These are phyloP conservation scores for Hypothenemus hampei DNA, from an alignment of 1,140 invertebrate genomes.

Conservation along the genomic window DNA sequence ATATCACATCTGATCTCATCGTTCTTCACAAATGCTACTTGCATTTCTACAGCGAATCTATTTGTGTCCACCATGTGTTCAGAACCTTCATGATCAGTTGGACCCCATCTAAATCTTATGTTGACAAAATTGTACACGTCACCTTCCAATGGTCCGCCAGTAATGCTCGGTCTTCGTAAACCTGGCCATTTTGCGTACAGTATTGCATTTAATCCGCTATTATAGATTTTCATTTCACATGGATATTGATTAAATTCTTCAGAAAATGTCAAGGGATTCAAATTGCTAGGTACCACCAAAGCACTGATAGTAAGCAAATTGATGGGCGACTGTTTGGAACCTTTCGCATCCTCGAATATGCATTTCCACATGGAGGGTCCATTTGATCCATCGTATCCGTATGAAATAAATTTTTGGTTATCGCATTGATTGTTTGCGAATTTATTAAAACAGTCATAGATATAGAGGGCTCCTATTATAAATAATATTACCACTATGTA, in stretches of 20 bases:
- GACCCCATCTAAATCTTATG: constrained; percentile 54
- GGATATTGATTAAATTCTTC: constrained; percentile 32
- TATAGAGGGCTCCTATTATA: constrained; percentile 16
- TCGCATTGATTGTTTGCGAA: neutral
- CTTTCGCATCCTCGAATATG: constrained; percentile 22
- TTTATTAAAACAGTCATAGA: constrained; percentile 21
- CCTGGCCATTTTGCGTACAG: constrained; percentile 42
- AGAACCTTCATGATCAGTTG: constrained; percentile 51
- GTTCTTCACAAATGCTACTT: constrained; percentile 47
- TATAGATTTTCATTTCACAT: constrained; percentile 30
- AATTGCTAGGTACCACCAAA: constrained; percentile 23
- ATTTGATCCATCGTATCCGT: constrained; percentile 24
- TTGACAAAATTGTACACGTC: constrained; percentile 48
- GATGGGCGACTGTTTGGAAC: constrained; percentile 36
- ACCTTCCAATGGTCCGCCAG: constrained; percentile 49
- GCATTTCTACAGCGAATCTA: constrained; percentile 53
- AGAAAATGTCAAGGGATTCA: constrained; percentile 33
- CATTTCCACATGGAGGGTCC: constrained; percentile 32
- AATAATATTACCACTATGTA: constrained; percentile 19
- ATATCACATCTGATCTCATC: constrained; percentile 24
- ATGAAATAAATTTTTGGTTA: constrained; percentile 14
- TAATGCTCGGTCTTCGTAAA: constrained; percentile 45
- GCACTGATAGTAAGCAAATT: constrained; percentile 29
- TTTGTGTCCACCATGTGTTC: constrained; percentile 53
- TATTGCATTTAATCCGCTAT: constrained; percentile 35